Percentiles rank a stretch among this genome's conserved stretches.
Evolutionary conservation across 1,140 invertebrate species (phyloP).

Genomic region (Pemphigus obesinymphae): DNA sequence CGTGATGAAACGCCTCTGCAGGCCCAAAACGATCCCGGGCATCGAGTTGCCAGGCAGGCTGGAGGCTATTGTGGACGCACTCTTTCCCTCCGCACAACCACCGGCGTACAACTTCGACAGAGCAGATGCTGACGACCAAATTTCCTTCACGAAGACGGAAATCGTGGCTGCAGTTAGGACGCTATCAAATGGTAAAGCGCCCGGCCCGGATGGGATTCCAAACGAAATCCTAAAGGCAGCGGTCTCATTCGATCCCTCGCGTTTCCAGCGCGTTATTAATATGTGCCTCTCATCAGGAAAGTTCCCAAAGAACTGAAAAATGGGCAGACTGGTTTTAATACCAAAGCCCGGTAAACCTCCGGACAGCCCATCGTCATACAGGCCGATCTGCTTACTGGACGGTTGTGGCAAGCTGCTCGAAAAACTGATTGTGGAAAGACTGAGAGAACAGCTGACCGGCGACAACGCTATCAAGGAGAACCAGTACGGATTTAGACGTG

Average conservation of each 20-base stretch:
- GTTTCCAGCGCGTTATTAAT: not conserved
- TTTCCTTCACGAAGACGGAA: not conserved
- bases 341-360: constrained; percentile 47
- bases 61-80: not conserved
- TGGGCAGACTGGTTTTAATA: constrained; percentile 49
- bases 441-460: not conserved
- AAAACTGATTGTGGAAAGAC: not conserved
- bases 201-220: not conserved
- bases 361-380: constrained; percentile 43
- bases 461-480: not conserved
- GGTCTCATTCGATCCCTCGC: not conserved
- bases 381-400: not conserved
- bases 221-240: not conserved
- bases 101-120: not conserved
- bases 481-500: not conserved
- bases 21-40: not conserved
- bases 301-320: constrained; percentile 46
- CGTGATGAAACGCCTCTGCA: not conserved
- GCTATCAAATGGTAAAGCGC: constrained; percentile 7
- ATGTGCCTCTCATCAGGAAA: not conserved
- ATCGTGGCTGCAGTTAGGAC: not conserved
- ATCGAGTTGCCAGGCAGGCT: not conserved
- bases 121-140: not conserved
- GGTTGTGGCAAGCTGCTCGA: not conserved
- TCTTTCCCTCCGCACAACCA: not conserved